Base-by-base conservation (phyloP, 1,140 invertebrate species). In the Chionoecetes opilio region DNA sequence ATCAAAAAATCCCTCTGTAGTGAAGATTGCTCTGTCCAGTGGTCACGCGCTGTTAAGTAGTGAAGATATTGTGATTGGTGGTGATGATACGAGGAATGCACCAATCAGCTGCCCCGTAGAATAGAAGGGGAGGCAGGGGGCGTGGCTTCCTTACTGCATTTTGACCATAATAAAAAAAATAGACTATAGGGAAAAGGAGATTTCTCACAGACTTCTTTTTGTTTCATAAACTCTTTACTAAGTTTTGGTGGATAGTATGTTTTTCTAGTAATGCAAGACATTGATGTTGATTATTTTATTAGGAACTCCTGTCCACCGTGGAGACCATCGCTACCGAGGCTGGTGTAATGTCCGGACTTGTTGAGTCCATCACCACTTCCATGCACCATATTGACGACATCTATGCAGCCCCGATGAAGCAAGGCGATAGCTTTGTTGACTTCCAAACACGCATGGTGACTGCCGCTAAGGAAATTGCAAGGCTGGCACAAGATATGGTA, bases 391-490 rank as follows among this genome's bases (percentile, higher is more conserved):
- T 99, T 91, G 98, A 98, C 14, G 98, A 98, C 96, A 97, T 97
- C 90, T 97, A 97, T 96, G 95, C 21, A 53, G 96, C 84, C 93
- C 96, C 75, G 94, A 91, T 93, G 41, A 96, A 63, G 95, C 95
- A 96, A 35, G 89, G 93, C 95, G 63, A 96, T 93, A 96, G 96
- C 41, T 99, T 99, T 97, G 99, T 99, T 2, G 99, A 99, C 97
- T 99, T 99, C 97, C 99, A 99, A 97, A 99, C 99, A 0, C 97
- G 99, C 93, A 99, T 99, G 99, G 99, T 99, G 3, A 98, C 98
- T 95, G 98, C 98, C 75, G 98, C 99, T 0, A 99, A 99, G 97
- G 99, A 99, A 97, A 99, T 99, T 95, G 99, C 99, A 0, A 97
- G 98, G 91, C 97, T 99, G 88, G 98, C 99, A 31, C 99, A 99